Evolutionary conservation across 2,797 vertebrate species (phyloP), one percentile per base, ranked within the genome.

Genomic region (Myotis planiceps): DNA sequence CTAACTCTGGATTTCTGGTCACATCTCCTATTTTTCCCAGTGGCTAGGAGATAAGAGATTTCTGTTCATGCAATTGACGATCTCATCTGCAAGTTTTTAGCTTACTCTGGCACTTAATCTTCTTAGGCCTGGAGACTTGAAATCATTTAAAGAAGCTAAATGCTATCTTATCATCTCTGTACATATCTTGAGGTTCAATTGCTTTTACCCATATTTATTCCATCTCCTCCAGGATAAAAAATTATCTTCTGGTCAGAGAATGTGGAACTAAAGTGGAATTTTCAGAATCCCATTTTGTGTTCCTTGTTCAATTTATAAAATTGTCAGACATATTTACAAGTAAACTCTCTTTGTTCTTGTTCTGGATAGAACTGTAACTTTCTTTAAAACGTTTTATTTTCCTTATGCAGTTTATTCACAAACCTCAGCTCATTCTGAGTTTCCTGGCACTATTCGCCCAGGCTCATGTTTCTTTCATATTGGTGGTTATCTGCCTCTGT

Each of bases 121-220:
- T 92, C 68, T 91, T 83, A 75, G 87, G 81, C 72, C 91, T 42
- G 51, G 78, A 92, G 60, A 92, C 76, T 93, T 85, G 91, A 98
- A 96, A 96, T 95, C 95, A 88, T 90, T 96, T 97, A 95, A 82
- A 95, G 81, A 93, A 82, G 76, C 69, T 93, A 97, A 97, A 96
- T 92, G 81, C 47, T 97, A 95, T 97, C 97, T 94, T 92, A 94
- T 32, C 51, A 95, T 97, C 51, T 94, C 45, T 91, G 91, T 90
- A 89, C 21, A 42, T 95, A 93, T 95, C 80, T 92, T 75, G 72
- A 93, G 51, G 14, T 92, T 97, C 84, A 92, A 21, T 95, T 97
- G 87, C 91, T 92, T 85, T 96, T 90, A 75, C 69, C n/a, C 80
- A 76, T 96, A 96, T 92, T 96, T 94, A 94, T 97, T 92, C 58